A percentile compares a stretch with the other conserved stretches of the same genome.
Conservation (phyloP, 2,797 vertebrate species). For the Acanthornis magna region DNA sequence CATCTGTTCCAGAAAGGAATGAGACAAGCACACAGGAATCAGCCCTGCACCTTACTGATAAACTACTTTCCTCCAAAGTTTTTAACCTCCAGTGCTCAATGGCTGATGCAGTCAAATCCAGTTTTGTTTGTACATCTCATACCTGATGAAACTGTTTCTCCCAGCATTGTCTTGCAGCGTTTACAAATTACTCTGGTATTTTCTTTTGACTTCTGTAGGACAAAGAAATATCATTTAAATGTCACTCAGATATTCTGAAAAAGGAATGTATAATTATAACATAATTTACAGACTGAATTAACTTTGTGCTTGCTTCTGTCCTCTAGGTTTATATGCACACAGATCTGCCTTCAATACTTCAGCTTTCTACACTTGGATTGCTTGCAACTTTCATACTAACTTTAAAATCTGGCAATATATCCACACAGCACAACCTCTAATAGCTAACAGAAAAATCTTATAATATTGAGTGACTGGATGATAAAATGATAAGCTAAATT, state of each 20-base stretch:
- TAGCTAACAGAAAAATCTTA: background rate
- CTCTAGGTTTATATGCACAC: constrained; percentile 21
- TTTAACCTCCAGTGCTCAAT: background rate
- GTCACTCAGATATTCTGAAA: constrained; percentile 65
- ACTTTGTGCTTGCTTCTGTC: constrained; percentile 64
- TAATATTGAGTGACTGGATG: background rate
- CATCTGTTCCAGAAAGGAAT: background rate
- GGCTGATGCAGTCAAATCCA: background rate
- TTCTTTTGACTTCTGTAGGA: constrained; percentile 83
- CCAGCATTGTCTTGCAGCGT: constrained; percentile 85
- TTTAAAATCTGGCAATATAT: background rate
- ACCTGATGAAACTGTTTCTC: constrained; percentile 88
- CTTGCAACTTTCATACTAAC: background rate
- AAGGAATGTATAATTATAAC: constrained; percentile 58
- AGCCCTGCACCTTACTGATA: background rate
- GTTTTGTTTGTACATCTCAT: constrained; percentile 48
- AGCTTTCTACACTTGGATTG: background rate
- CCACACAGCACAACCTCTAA: background rate
- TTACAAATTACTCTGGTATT: constrained; percentile 83
- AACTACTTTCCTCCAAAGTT: background rate
- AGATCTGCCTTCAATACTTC: background rate
- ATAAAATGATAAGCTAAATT: background rate
- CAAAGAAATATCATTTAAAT: constrained; percentile 75
- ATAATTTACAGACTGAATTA: constrained; percentile 32
- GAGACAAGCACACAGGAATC: background rate